phyloP scores from a whole-genome alignment of 2,888 invertebrate species.

The Clunio marinus region DNA sequence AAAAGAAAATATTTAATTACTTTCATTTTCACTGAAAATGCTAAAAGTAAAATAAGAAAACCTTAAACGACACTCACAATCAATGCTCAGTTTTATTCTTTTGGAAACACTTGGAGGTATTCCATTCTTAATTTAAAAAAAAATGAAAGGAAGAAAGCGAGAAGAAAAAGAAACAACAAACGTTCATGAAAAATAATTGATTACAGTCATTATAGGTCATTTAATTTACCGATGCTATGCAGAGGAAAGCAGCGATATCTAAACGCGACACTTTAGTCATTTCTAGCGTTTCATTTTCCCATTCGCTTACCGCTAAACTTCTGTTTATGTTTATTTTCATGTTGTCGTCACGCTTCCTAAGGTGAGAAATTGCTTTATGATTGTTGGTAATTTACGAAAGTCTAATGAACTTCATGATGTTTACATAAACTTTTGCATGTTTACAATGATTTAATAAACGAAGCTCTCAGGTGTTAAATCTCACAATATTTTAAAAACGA shows the following conservation, averaged over 20 bases:
- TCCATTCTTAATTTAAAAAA: slow-evolving; percentile 60
- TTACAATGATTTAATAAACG: no score
- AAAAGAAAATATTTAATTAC: no score
- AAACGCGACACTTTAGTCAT: slow-evolving; percentile 78
- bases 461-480: neutral
- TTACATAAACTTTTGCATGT: neutral
- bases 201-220: slow-evolving; percentile 16
- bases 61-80: slow-evolving; percentile 77
- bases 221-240: slow-evolving; percentile 61
- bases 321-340: slow-evolving; percentile 82
- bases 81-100: slow-evolving; percentile 88
- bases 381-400: neutral
- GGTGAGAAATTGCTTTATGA: neutral
- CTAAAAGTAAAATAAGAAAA: no score
- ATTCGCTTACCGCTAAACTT: slow-evolving; percentile 71
- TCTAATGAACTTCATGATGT: no score
- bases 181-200: slow-evolving; percentile 32
- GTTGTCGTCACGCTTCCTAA: slow-evolving; percentile 73
- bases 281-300: slow-evolving; percentile 81
- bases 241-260: slow-evolving; percentile 89
- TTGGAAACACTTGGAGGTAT: slow-evolving; percentile 88
- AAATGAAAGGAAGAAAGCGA: slow-evolving; percentile 27
- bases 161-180: neutral
- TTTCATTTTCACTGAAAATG: no score
- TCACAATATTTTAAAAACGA: slow-evolving; percentile 9